Evolutionary conservation across 2,888 invertebrate species (phyloP).

Genomic region (Acrocera orbiculus): DNA sequence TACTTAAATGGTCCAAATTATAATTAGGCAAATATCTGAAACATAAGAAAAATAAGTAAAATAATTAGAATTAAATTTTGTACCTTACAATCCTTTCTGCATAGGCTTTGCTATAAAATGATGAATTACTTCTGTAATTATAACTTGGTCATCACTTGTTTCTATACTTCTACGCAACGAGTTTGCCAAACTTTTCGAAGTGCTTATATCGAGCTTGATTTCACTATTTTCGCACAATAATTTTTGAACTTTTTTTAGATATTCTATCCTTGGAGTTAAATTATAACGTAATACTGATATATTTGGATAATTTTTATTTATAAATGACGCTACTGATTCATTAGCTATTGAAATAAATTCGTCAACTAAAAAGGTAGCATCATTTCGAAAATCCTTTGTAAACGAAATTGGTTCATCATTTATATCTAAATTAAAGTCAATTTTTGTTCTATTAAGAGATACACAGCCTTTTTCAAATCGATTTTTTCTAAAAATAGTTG

Average conservation of each 20-base stretch:
- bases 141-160: slow-evolving; percentile 21
- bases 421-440: slow-evolving; percentile 53
- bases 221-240: slow-evolving; percentile 45
- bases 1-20: too few relatives aligned
- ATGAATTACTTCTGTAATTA: slow-evolving; percentile 44
- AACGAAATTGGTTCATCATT: slow-evolving; percentile 53
- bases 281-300: slow-evolving; percentile 70
- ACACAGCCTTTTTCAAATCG: slow-evolving; percentile 67
- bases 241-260: slow-evolving; percentile 42
- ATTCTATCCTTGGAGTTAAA: slow-evolving; percentile 49
- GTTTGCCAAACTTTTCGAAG: slow-evolving; percentile 49
- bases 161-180: slow-evolving; percentile 35
- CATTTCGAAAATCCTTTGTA: slow-evolving; percentile 50
- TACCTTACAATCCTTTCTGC: too few relatives aligned
- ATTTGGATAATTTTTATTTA: slow-evolving; percentile 51
- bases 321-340: slow-evolving; percentile 66
- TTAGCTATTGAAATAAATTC: slow-evolving; percentile 94
- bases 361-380: slow-evolving; percentile 79
- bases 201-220: slow-evolving; percentile 53
- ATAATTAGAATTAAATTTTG: too few relatives aligned
- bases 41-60: slow-evolving; percentile 3
- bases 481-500: slow-evolving; percentile 44
- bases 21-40: slow-evolving; percentile 44
- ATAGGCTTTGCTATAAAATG: slow-evolving; percentile 73
- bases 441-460: slow-evolving; percentile 69